Conservation (phyloP, 2,797 vertebrate genomes). For the Poecilia velifera region DNA sequence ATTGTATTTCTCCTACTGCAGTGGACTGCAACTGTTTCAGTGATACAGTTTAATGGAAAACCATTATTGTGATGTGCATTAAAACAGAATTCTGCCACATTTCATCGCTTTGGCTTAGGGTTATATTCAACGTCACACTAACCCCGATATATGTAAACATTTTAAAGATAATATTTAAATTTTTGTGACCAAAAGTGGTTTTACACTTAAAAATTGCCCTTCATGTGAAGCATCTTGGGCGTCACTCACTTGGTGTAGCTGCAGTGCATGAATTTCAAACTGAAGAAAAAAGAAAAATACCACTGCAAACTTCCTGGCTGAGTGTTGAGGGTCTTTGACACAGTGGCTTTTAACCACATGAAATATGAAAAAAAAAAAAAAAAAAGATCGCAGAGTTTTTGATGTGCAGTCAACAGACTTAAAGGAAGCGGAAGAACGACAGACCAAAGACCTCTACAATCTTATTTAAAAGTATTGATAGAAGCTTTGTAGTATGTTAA, state of each 20-base stretch:
- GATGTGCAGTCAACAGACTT: background rate
- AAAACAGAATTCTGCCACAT: background rate
- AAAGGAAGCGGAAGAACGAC: slow-evolving; percentile 1
- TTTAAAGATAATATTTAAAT: background rate
- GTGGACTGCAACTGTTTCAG: background rate
- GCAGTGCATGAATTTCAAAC: slow-evolving; percentile 11
- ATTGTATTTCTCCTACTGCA: background rate
- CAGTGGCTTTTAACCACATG: slow-evolving; percentile 5
- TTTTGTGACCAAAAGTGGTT: background rate
- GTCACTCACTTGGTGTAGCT: background rate
- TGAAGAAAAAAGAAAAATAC: slow-evolving; percentile 12
- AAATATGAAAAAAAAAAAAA: background rate
- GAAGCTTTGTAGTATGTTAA: background rate
- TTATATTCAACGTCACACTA: background rate
- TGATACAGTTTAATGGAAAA: background rate
- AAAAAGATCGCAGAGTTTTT: background rate
- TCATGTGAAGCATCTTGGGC: background rate
- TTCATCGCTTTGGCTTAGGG: background rate
- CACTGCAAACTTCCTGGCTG: slow-evolving; percentile 30
- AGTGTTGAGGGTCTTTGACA: slow-evolving; percentile 1
- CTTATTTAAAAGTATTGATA: background rate
- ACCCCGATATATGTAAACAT: background rate
- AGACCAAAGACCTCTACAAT: background rate
- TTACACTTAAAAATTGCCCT: background rate
- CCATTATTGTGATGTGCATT: background rate